Conservation (phyloP, 2,113 vertebrate species). For the Burhinus oedicnemus region DNA sequence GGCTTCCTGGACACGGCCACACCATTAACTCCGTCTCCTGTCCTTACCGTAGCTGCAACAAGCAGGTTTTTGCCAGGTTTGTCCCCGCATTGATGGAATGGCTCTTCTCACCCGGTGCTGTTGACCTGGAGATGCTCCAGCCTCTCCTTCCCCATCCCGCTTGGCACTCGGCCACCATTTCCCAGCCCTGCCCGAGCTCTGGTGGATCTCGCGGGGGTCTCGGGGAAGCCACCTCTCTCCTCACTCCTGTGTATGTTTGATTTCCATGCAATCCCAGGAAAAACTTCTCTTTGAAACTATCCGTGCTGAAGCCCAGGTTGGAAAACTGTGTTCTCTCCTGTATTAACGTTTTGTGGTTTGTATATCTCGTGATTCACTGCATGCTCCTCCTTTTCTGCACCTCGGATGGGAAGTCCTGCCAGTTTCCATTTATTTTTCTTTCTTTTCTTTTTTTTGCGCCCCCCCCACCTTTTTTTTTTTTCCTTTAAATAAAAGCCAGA, state of each 20-base stretch:
- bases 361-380: conserved; percentile 67
- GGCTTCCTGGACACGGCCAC: not conserved
- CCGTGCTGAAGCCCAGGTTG: conserved; percentile 90
- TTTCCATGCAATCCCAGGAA: conserved; percentile 86
- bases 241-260: conserved; percentile 72
- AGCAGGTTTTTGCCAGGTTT: conserved; percentile 35
- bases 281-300: conserved; percentile 91
- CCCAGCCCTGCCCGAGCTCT: not conserved
- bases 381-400: conserved; percentile 63
- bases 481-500: conserved; percentile 22
- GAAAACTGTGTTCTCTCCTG: conserved; percentile 78
- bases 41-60: not conserved
- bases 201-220: not conserved
- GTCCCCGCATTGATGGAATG: not conserved
- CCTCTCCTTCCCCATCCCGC: not conserved
- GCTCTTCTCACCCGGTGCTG: not conserved
- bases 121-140: not conserved
- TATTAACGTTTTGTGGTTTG: conserved; percentile 74
- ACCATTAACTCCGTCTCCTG: not conserved
- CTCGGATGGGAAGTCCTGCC: conserved; percentile 33
- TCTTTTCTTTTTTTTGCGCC: fast-evolving
- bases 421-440: conserved; percentile 63
- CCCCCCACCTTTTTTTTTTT: not conserved
- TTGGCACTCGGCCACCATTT: not conserved
- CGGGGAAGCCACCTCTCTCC: not conserved